phyloP scores from a whole-genome alignment of 1,140 invertebrate species.

The Drosophila arizonae region DNA sequence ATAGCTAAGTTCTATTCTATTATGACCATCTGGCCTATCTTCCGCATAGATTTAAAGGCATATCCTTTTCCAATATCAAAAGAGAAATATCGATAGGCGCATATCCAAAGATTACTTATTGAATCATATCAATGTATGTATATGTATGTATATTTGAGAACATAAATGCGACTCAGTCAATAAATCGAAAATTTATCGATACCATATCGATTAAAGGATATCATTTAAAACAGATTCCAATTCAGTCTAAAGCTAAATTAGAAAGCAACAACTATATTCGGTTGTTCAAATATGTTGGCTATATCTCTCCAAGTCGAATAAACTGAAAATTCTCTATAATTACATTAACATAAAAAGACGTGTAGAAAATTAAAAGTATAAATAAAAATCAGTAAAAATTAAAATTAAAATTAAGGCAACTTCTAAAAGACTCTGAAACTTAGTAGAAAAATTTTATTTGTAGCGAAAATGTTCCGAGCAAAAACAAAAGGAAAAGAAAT shows the following conservation, averaged over 20 bases:
- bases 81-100: not conserved
- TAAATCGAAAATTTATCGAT: not conserved
- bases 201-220: not conserved
- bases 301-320: not conserved
- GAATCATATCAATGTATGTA: not conserved
- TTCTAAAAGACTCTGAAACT: slow-evolving; percentile 73
- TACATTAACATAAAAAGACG: not conserved
- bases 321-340: not conserved
- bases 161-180: not conserved
- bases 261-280: not conserved
- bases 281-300: not conserved
- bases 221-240: no score
- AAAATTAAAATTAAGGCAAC: slow-evolving; percentile 59
- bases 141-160: no score
- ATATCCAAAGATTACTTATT: not conserved
- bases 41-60: slow-evolving; percentile 35
- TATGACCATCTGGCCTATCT: slow-evolving; percentile 5
- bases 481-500: slow-evolving; percentile 4
- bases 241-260: not conserved
- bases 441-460: slow-evolving; percentile 72
- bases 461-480: slow-evolving; percentile 63
- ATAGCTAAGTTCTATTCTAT: slow-evolving; percentile 32
- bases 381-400: not conserved
- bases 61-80: slow-evolving; percentile 49
- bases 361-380: not conserved